These are phyloP conservation scores for Flexamia atlantica DNA, from an alignment of 2,888 invertebrate species.

Conservation along the genomic window DNA sequence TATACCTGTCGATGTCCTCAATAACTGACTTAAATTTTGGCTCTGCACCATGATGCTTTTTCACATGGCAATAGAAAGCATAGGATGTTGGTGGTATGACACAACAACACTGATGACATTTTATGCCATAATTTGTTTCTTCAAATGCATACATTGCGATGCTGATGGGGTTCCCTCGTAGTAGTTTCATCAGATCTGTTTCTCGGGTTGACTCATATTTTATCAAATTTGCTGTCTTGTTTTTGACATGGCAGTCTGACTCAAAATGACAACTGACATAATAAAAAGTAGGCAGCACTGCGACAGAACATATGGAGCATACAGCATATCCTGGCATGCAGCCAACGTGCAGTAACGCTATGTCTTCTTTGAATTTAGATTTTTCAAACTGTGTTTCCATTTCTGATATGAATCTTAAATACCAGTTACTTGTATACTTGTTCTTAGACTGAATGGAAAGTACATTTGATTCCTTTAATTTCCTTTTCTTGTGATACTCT, in stretches of 20 bases:
- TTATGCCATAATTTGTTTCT: not conserved
- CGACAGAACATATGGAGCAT: not conserved
- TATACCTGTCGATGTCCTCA: too few species aligned
- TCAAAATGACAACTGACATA: not conserved
- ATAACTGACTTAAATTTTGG: too few species aligned
- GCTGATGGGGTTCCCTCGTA: not conserved
- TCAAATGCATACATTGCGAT: not conserved
- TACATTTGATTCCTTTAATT: not conserved
- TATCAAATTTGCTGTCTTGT: not conserved
- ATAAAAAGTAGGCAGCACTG: not conserved
- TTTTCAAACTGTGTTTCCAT: slow-evolving; percentile 5
- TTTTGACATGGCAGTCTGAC: not conserved
- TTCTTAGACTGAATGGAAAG: not conserved
- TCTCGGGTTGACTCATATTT: not conserved
- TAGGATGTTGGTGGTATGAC: slow-evolving; percentile 10
- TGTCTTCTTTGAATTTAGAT: not conserved
- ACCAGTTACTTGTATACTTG: not conserved
- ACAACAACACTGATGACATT: not conserved
- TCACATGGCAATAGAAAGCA: not conserved
- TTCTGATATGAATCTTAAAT: not conserved
- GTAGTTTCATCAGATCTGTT: not conserved
- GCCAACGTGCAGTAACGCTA: slow-evolving; percentile 1
- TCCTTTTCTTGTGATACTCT: not conserved
- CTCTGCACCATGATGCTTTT: not conserved
- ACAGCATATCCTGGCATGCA: slow-evolving; percentile 18